Conservation (phyloP, 2,113 vertebrate species). For the Chaenogobius annularis region DNA sequence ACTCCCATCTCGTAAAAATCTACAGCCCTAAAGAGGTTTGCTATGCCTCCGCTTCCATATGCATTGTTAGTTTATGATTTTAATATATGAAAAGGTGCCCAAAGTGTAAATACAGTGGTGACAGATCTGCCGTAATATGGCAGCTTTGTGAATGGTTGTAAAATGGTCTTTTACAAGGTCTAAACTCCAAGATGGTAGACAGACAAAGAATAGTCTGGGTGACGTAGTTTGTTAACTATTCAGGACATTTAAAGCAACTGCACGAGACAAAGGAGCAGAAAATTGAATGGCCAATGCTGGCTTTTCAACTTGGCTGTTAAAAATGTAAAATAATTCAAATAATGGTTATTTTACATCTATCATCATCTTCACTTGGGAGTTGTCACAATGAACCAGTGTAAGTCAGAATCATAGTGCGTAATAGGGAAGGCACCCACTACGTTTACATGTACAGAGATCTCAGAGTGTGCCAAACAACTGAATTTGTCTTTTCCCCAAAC, state of each 20-base stretch:
- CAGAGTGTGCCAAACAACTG: too few relatives aligned
- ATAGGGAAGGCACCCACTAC: too few relatives aligned
- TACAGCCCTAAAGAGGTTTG: not conserved
- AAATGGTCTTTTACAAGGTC: conserved; percentile 5
- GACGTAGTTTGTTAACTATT: not conserved
- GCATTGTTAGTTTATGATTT: not conserved
- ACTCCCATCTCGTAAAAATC: not conserved
- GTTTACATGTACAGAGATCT: too few relatives aligned
- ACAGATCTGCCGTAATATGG: too few relatives aligned
- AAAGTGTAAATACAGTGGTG: not conserved
- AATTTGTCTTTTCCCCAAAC: too few relatives aligned
- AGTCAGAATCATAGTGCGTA: too few relatives aligned
- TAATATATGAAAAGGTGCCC: not conserved
- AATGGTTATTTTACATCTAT: too few relatives aligned
- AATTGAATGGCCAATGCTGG: not conserved
- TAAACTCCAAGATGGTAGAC: not conserved
- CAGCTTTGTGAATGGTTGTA: not conserved
- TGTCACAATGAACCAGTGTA: too few relatives aligned
- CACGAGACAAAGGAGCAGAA: not conserved
- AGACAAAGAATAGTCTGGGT: not conserved
- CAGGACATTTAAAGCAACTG: not conserved
- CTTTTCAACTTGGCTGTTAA: not conserved
- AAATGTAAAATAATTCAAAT: too few relatives aligned
- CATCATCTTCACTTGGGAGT: too few relatives aligned
- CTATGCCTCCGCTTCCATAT: not conserved